Percentiles rank a stretch among this genome's conserved stretches.
Evolutionary conservation across 2,797 vertebrate genomes (phyloP).

Genomic region (Chelon auratus): DNA sequence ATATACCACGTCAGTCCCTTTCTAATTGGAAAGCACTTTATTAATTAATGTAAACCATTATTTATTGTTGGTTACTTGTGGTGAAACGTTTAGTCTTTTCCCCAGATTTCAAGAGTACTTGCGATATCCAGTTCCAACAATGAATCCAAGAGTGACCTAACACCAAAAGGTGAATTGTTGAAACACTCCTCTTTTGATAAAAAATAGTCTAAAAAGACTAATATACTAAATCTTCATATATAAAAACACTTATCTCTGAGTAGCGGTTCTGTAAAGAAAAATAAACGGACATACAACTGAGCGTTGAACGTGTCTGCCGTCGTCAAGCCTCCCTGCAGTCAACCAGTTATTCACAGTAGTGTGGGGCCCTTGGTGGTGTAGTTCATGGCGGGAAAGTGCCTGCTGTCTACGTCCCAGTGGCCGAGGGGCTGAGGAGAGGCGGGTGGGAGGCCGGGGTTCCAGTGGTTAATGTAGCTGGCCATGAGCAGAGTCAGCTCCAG

Average conservation of each 20-base stretch:
- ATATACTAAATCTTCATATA: constrained; percentile 40
- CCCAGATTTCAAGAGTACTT: constrained; percentile 8
- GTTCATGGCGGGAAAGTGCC: constrained; percentile 86
- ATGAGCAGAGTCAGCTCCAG: constrained; percentile 93
- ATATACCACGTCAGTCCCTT: constrained; percentile 19
- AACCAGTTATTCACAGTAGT: constrained; percentile 84
- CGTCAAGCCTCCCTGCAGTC: constrained; percentile 25
- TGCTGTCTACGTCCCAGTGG: constrained; percentile 86
- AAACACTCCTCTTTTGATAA: constrained; percentile 56
- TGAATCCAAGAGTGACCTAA: constrained; percentile 7
- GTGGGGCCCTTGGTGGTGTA: constrained; percentile 90
- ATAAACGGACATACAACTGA: constrained; percentile 26
- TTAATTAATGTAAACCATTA: constrained; percentile 3
- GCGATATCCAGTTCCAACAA: constrained; percentile 21
- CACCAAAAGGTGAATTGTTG: constrained; percentile 43
- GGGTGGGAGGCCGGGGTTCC: constrained; percentile 72
- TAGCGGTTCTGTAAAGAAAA: constrained; percentile 43
- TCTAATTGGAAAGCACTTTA: constrained; percentile 41
- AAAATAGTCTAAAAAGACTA: constrained; percentile 59
- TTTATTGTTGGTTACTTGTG: constrained; percentile 13
- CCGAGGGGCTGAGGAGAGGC: constrained; percentile 65
- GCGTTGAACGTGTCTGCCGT: constrained; percentile 14
- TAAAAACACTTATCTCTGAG: constrained; percentile 24
- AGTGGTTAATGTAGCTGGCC: constrained; percentile 95
- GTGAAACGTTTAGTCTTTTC: constrained; percentile 1